Conservation (phyloP, 2,888 invertebrate genomes). For the Drosophila algonquin region DNA sequence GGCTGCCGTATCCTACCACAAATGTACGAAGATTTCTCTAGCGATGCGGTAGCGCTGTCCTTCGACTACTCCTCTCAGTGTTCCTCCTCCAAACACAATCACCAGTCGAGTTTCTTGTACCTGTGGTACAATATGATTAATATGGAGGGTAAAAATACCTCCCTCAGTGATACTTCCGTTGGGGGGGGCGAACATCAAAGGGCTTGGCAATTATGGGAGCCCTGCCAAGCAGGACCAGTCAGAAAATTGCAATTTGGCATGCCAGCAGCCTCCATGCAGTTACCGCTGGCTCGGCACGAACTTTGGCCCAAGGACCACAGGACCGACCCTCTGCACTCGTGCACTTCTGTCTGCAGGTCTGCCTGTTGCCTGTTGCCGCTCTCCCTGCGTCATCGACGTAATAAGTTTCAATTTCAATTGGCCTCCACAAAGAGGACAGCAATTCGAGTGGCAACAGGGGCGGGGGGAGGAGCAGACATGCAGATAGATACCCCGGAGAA, state of each 20-base stretch:
- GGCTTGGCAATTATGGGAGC: conserved; percentile 34
- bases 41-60: no score
- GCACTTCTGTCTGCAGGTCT: conserved; percentile 25
- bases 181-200: conserved; percentile 26
- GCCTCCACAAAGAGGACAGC: conserved; percentile 55
- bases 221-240: conserved; percentile 21
- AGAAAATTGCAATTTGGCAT: conserved; percentile 65
- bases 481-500: conserved; percentile 6
- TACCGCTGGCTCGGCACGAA: conserved; percentile 41
- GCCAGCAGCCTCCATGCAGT: conserved; percentile 42
- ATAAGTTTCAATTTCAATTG: conserved; percentile 77
- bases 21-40: no score
- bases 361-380: conserved; percentile 34
- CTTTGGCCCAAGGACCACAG: conserved; percentile 34
- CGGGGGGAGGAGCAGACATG: neutral
- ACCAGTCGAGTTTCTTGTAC: conserved; percentile 2
- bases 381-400: conserved; percentile 53
- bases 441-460: conserved; percentile 11
- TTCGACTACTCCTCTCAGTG: neutral
- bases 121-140: conserved; percentile 16
- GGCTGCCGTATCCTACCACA: no score
- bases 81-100: neutral
- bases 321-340: conserved; percentile 25
- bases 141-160: neutral
- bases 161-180: conserved; percentile 25